phyloP scores from a whole-genome alignment of 2,888 invertebrate genomes.

The Muschampia plurimacula region DNA sequence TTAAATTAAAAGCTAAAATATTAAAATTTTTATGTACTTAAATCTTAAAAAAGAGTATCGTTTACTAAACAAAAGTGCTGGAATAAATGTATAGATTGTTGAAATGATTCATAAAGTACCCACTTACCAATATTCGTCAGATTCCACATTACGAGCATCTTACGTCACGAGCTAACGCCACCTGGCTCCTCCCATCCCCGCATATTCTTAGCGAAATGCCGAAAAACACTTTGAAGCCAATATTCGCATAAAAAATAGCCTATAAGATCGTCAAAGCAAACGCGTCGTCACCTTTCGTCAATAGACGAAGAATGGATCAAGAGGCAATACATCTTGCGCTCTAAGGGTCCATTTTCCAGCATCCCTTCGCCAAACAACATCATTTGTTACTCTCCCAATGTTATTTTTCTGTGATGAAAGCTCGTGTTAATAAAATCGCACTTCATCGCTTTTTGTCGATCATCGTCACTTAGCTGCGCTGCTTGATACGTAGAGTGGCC shows the following conservation, averaged over 20 bases:
- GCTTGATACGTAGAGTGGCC: slow-evolving; percentile 57
- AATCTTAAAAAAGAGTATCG: too few relatives aligned
- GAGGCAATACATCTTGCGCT: slow-evolving; percentile 56
- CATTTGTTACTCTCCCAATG: slow-evolving; percentile 82
- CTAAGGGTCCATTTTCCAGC: slow-evolving; percentile 59
- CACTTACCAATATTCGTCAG: not conserved
- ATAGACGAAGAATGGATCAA: slow-evolving; percentile 51
- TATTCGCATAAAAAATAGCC: slow-evolving; percentile 40
- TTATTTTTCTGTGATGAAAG: slow-evolving; percentile 79
- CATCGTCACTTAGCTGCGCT: slow-evolving; percentile 81
- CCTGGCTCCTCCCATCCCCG: slow-evolving; percentile 22
- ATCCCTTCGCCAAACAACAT: slow-evolving; percentile 78
- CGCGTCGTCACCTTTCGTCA: slow-evolving; percentile 67
- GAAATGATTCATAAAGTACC: too few relatives aligned
- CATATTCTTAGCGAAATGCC: not conserved
- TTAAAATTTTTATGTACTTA: too few relatives aligned
- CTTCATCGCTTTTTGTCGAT: slow-evolving; percentile 84
- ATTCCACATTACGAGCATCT: not conserved
- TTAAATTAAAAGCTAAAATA: too few relatives aligned
- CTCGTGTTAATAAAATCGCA: slow-evolving; percentile 83
- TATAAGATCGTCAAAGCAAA: slow-evolving; percentile 44
- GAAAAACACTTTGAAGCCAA: slow-evolving; percentile 40
- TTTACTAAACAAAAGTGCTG: too few relatives aligned
- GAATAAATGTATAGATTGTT: too few relatives aligned
- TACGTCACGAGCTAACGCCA: not conserved